phyloP scores from a whole-genome alignment of 30 jellyfish, hydroid and myxozoan genomes.

The Aurelia aurita region DNA sequence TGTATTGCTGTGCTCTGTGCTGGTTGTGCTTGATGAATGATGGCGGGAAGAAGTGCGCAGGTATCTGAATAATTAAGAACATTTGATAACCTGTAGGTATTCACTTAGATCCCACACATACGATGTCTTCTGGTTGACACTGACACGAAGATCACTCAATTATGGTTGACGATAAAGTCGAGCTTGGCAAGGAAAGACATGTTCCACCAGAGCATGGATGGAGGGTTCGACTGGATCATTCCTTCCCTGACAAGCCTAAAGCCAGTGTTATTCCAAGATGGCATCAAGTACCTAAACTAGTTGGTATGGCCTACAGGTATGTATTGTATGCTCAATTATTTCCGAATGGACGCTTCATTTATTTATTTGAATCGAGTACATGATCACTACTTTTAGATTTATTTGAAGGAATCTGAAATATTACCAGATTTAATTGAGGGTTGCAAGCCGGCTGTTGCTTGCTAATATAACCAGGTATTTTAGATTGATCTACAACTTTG shows the following conservation, averaged over 20 bases:
- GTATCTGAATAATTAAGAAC: not conserved
- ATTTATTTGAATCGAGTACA: no score
- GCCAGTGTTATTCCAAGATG: slow-evolving; percentile 94
- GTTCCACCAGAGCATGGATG: slow-evolving; percentile 95
- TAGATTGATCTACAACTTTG: no score
- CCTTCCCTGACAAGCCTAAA: slow-evolving; percentile 91
- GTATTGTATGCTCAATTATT: not conserved
- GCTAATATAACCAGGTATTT: no score
- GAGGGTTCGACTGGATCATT: slow-evolving; percentile 90
- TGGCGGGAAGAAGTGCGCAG: not conserved
- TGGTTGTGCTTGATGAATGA: not conserved
- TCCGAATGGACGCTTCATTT: not conserved
- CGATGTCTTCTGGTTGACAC: not conserved
- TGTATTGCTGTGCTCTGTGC: not conserved
- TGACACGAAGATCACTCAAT: not conserved
- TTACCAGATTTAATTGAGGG: no score
- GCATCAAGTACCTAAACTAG: slow-evolving; percentile 95
- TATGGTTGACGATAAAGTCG: slow-evolving; percentile 13
- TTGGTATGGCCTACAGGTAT: slow-evolving; percentile 98
- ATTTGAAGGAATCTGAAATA: no score
- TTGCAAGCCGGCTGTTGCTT: no score
- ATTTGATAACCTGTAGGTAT: not conserved
- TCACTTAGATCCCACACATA: not conserved
- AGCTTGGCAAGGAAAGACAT: slow-evolving; percentile 40
- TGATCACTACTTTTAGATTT: no score